phyloP scores from a whole-genome alignment of 2,113 vertebrate genomes.

The Callaeas wilsoni region DNA sequence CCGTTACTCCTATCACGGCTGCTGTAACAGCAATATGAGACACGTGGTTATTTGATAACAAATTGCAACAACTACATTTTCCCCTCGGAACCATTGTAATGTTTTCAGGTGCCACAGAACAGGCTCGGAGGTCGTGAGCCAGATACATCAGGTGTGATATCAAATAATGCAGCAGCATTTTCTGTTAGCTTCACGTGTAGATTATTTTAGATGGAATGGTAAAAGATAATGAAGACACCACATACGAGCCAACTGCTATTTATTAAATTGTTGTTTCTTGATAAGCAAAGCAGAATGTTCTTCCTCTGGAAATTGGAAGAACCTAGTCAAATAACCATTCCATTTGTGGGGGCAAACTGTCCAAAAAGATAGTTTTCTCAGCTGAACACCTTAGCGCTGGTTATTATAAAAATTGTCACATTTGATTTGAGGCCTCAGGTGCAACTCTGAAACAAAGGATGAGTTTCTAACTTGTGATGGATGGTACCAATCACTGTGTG shows the following conservation, averaged over 20 bases:
- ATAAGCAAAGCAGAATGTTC: conserved; percentile 33
- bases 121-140: not conserved
- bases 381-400: not conserved
- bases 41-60: not conserved
- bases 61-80: not conserved
- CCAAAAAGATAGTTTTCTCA: not conserved
- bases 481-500: conserved; percentile 48
- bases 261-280: conserved; percentile 16
- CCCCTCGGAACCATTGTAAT: not conserved
- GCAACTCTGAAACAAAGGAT: conserved; percentile 31
- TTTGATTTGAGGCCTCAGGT: conserved; percentile 56
- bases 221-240: not conserved
- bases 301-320: conserved; percentile 11
- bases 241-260: not conserved
- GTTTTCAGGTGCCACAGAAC: not conserved
- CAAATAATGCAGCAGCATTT: not conserved
- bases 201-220: not conserved
- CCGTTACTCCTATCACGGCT: not conserved
- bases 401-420: conserved; percentile 40
- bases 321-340: not conserved
- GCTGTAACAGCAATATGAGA: not conserved
- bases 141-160: not conserved
- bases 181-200: not conserved
- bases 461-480: conserved; percentile 52
- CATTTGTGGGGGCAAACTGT: not conserved